Evolutionary conservation across 1,140 invertebrate genomes (phyloP).

Genomic region (Hetaerina americana): DNA sequence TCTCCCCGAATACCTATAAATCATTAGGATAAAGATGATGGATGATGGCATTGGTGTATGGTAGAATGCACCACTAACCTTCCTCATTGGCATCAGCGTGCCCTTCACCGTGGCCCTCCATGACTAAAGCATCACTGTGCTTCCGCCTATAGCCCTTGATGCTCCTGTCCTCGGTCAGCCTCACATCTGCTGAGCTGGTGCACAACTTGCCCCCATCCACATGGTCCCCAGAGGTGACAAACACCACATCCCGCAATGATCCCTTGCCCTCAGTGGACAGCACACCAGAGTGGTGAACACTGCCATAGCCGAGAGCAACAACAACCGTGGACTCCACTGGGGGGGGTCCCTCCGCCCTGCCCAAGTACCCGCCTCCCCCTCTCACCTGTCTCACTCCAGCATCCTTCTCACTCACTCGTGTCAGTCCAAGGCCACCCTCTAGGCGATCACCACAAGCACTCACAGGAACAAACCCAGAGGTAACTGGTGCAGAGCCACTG

Average conservation of each 20-base stretch:
- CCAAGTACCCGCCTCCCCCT: background rate
- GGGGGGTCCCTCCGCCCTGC: background rate
- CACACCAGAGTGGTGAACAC: no score
- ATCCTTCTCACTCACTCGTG: background rate
- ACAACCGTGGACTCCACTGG: background rate
- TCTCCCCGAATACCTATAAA: no score
- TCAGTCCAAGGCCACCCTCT: background rate
- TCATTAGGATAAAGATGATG: no score
- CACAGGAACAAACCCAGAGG: background rate
- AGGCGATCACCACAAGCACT: background rate
- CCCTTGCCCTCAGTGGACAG: no score
- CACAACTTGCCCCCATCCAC: background rate
- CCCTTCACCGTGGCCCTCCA: background rate
- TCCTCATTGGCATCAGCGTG: slow-evolving; percentile 25
- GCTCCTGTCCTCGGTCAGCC: background rate
- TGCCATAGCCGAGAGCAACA: background rate
- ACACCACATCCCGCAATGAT: background rate
- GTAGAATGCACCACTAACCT: slow-evolving; percentile 20
- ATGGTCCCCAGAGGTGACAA: background rate
- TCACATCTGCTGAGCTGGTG: background rate
- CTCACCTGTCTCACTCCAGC: background rate
- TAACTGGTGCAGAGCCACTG: background rate
- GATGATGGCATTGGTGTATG: no score
- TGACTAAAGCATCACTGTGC: slow-evolving; percentile 7
- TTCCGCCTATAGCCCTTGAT: slow-evolving; percentile 6